Evolutionary conservation across 2,113 vertebrate species (phyloP).

Genomic region (Colius striatus): DNA sequence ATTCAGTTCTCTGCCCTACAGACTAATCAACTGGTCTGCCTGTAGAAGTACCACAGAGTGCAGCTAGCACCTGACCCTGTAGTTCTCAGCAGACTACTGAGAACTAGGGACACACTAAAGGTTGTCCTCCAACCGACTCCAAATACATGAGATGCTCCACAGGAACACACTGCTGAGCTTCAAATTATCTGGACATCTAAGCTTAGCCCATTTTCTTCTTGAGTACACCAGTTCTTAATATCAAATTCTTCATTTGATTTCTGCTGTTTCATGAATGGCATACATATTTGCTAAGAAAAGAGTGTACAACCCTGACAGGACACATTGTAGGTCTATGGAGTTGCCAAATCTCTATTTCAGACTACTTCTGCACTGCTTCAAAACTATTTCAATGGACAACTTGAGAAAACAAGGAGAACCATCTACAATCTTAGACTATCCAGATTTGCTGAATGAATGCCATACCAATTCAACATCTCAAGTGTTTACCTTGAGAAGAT

Average conservation of each 20-base stretch:
- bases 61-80: background rate
- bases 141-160: fast-evolving
- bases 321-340: background rate
- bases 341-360: background rate
- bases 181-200: background rate
- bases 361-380: background rate
- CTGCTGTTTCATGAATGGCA: background rate
- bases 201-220: background rate
- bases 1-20: background rate
- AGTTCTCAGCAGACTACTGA: background rate
- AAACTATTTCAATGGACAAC: background rate
- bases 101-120: background rate
- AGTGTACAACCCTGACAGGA: background rate
- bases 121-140: background rate
- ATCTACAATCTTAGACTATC: background rate
- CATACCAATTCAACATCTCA: background rate
- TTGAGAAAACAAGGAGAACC: background rate
- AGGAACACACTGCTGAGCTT: background rate
- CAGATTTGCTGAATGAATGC: background rate
- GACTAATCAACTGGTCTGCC: background rate
- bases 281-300: background rate
- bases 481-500: background rate
- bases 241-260: background rate
- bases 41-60: fast-evolving
- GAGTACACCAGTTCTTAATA: background rate